A percentile compares a stretch with the other conserved stretches of the same genome.
Conservation (phyloP, 2,113 vertebrate species). For the Speoplatyrhinus poulsoni region DNA sequence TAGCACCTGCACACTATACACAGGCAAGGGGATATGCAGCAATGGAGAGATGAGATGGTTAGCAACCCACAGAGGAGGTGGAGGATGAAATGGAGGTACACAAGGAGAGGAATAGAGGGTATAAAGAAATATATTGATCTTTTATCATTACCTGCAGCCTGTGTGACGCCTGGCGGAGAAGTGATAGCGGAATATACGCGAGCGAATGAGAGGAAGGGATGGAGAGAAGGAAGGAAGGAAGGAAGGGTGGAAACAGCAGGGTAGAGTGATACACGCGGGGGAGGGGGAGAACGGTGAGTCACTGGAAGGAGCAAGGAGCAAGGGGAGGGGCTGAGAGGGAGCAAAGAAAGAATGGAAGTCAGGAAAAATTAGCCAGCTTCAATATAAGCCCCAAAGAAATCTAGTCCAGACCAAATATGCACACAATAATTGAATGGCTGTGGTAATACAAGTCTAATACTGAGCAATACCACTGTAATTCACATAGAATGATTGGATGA, state of each 20-base stretch:
- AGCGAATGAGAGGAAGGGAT: conserved; percentile 10
- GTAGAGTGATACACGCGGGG: conserved; percentile 56
- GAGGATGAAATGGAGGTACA: conserved; percentile 22
- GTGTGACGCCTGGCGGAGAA: conserved; percentile 60
- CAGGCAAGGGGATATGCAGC: conserved; percentile 31
- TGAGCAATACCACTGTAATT: background rate
- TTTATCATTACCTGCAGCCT: conserved; percentile 70
- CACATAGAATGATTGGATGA: background rate
- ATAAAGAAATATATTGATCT: conserved; percentile 55
- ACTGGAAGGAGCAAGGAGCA: conserved; percentile 59
- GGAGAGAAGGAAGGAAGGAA: conserved; percentile 26
- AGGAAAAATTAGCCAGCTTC: background rate
- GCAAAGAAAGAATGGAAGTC: conserved; percentile 36
- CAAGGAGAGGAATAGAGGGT: conserved; percentile 33
- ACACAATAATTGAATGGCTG: background rate
- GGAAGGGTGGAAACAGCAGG: conserved; percentile 52
- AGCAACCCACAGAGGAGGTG: conserved; percentile 26
- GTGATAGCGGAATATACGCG: conserved; percentile 31
- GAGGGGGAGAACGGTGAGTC: conserved; percentile 66
- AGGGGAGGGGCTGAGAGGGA: conserved; percentile 41
- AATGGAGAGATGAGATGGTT: conserved; percentile 39
- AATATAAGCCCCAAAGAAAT: background rate
- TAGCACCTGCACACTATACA: conserved; percentile 22
- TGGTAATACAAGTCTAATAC: background rate
- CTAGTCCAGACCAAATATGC: background rate